Evolutionary conservation across 1,140 invertebrate species (phyloP).

Genomic region (Pararge aegeria): DNA sequence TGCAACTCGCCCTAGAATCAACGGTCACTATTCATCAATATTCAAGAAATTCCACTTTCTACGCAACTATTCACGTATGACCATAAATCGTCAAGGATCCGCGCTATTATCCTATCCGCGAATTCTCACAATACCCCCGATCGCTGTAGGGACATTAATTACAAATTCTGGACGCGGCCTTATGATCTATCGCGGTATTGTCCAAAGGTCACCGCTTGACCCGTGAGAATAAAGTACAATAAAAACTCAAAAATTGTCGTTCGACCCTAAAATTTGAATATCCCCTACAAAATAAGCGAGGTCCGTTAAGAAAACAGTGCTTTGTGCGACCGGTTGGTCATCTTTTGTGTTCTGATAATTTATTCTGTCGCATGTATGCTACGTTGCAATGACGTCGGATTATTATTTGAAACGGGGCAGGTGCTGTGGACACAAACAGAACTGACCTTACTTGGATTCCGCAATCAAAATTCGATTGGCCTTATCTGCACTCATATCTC

Average conservation of each 20-base stretch:
- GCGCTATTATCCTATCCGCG: slow-evolving; percentile 63
- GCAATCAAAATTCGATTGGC: background rate
- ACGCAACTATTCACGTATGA: slow-evolving; percentile 47
- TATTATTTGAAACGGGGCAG: slow-evolving; percentile 68
- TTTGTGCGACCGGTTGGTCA: slow-evolving; percentile 53
- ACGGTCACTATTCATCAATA: slow-evolving; percentile 56
- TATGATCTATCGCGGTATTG: slow-evolving; percentile 57
- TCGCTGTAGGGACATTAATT: slow-evolving; percentile 64
- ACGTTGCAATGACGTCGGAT: slow-evolving; percentile 51
- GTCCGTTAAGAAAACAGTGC: slow-evolving; percentile 67
- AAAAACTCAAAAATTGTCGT: slow-evolving; percentile 54
- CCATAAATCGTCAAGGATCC: slow-evolving; percentile 60
- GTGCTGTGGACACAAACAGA: slow-evolving; percentile 53
- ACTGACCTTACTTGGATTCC: slow-evolving; percentile 53
- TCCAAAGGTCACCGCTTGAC: slow-evolving; percentile 73
- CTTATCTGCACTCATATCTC: no score
- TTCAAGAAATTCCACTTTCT: slow-evolving; percentile 74
- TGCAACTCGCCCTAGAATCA: slow-evolving; percentile 23
- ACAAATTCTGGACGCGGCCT: slow-evolving; percentile 63
- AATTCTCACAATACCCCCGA: slow-evolving; percentile 52
- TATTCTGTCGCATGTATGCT: slow-evolving; percentile 61
- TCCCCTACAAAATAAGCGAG: slow-evolving; percentile 47
- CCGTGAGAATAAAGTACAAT: slow-evolving; percentile 66
- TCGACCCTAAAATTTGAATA: slow-evolving; percentile 77
- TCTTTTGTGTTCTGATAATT: slow-evolving; percentile 64